Percentiles rank a stretch among this genome's conserved stretches.
Conservation (phyloP, 2,797 vertebrate species). For the Manis javanica region DNA sequence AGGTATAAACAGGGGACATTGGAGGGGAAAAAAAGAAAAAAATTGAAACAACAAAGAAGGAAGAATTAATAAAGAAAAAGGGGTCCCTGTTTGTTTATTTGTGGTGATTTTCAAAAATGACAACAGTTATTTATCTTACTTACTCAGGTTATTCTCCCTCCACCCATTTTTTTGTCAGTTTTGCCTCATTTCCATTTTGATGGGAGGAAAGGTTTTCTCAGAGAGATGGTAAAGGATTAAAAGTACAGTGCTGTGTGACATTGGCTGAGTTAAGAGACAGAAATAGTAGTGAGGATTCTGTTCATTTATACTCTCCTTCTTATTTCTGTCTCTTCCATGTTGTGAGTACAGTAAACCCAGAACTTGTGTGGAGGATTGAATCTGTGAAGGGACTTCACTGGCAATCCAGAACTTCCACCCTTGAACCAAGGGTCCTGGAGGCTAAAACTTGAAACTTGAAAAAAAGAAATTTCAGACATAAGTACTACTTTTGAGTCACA, state of each 20-base stretch:
- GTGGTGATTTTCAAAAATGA: constrained; percentile 17
- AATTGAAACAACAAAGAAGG: neutral
- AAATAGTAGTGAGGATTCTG: neutral
- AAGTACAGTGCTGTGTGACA: neutral
- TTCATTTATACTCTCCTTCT: neutral
- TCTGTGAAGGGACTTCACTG: neutral
- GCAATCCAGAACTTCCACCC: neutral
- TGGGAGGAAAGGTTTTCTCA: neutral
- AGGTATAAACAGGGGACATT: neutral
- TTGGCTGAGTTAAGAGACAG: neutral
- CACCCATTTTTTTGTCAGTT: neutral
- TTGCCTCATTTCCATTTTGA: neutral
- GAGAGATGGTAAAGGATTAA: neutral
- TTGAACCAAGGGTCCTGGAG: neutral
- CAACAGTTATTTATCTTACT: neutral
- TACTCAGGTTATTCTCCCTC: neutral
- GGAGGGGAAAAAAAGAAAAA: neutral
- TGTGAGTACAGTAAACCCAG: neutral
- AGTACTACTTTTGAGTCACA: neutral
- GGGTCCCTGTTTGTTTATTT: neutral
- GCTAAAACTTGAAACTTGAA: constrained; percentile 35
- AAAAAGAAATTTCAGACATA: neutral
- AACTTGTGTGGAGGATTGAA: neutral
- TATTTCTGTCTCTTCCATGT: neutral
- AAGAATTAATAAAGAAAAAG: constrained; percentile 2